Evolutionary conservation across 2,113 vertebrate species (phyloP), one percentile per base, ranked within the genome.

Genomic region (Eleginops maclovinus): DNA sequence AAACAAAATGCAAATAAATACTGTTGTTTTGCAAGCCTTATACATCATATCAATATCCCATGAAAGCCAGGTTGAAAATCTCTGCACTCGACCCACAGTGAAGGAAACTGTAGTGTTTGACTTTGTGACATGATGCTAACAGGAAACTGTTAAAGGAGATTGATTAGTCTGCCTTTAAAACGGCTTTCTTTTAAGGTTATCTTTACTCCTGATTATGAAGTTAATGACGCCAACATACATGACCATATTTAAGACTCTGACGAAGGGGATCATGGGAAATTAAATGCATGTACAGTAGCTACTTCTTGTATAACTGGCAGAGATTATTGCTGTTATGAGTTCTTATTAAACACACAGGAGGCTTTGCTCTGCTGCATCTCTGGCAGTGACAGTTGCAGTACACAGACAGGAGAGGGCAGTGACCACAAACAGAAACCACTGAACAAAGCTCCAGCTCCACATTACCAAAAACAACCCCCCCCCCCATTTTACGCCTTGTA

Each of bases 241-340:
- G 53, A 63, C 24, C 24, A 53, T 56, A 43, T 77, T 31, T 43
- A 46, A 81, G 73, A 70, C 64, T 67, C 36, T 40, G 1, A 41
- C 17, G 26, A 41, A 68, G 36, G 8, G 28, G 26, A 50, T 54
- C 19, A n/a, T 44, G 4, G 53, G 43, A 84, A 69, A 81, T 19
- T 0, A 82, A 86, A 85, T 86, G 74, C 82, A 79, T 80, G 75
- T 81, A 71, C 43, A 61, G 82, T 65, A 76, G 84, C 81, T 87
- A 84, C 82, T 82, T 80, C 13, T 76, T 82, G 67, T 67, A 70
- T 61, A 82, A 81, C 81, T 80, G 86, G 79, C 79, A 77, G 77
- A 82, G 59, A 83, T 95, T 95, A 95, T 94, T 95, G 94, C 94
- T 93, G 91, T 90, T 79, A 36, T 22, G 80, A 84, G 54, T 72